These are phyloP conservation scores for Columba guinea DNA, from an alignment of 2,797 vertebrate species.

Conservation along the genomic window DNA sequence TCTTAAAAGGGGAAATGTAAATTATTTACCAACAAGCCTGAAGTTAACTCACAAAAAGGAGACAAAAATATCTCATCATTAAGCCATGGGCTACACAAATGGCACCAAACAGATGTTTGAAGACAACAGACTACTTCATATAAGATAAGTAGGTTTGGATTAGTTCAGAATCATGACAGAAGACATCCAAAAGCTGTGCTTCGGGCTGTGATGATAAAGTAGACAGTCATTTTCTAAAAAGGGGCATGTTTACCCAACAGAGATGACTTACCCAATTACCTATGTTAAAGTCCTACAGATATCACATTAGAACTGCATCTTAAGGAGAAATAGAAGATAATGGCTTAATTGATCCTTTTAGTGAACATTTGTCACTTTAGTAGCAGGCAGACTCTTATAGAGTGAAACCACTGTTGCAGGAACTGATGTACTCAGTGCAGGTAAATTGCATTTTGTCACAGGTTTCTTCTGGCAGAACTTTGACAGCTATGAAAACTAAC, in stretches of 20 bases:
- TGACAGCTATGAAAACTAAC: not conserved
- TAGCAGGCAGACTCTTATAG: not conserved
- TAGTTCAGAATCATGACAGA: not conserved
- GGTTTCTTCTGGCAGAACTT: not conserved
- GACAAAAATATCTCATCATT: not conserved
- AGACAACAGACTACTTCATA: not conserved
- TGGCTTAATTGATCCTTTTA: not conserved
- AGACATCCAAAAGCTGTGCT: not conserved
- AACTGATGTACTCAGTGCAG: not conserved
- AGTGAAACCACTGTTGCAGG: not conserved
- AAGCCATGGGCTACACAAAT: not conserved
- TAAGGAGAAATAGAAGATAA: not conserved
- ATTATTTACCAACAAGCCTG: not conserved
- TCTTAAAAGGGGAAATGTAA: not conserved
- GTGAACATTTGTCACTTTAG: not conserved
- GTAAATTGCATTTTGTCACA: not conserved
- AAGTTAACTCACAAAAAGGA: not conserved
- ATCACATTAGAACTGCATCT: not conserved
- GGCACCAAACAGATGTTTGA: not conserved
- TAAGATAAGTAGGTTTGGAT: not conserved
- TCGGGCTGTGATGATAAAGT: not conserved
- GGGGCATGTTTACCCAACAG: not conserved
- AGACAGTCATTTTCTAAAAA: rapidly evolving
- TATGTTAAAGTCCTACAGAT: not conserved
- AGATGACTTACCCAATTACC: not conserved